These are phyloP conservation scores for Crocodylus rhombifer DNA, from an alignment of 2,797 vertebrate genomes.

Conservation along the genomic window DNA sequence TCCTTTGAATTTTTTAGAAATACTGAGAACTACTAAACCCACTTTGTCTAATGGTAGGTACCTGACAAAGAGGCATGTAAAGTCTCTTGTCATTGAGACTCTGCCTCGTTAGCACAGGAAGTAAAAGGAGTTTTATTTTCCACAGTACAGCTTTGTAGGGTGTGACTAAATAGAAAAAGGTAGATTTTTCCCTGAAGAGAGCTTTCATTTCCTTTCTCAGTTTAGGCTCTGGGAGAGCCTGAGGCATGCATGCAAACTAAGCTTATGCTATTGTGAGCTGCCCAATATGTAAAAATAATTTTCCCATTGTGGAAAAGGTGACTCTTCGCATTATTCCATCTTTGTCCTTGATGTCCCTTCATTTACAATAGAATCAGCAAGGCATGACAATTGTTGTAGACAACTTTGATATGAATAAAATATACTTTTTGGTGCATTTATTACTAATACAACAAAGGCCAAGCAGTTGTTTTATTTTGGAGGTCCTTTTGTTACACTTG, in stretches of 20 bases:
- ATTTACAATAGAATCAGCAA: fast-evolving
- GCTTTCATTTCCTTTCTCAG: background rate
- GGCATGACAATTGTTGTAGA: background rate
- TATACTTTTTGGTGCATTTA: background rate
- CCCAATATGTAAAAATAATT: background rate
- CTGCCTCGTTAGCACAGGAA: background rate
- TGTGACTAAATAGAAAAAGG: background rate
- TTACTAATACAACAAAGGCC: background rate
- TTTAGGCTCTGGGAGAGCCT: background rate
- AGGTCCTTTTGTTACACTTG: background rate
- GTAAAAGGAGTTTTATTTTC: background rate
- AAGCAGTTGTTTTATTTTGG: background rate
- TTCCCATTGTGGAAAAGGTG: background rate
- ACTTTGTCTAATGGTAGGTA: background rate
- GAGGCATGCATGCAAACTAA: background rate
- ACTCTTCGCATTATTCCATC: background rate
- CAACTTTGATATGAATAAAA: background rate
- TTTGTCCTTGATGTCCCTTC: fast-evolving
- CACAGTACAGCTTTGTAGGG: background rate
- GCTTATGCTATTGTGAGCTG: background rate
- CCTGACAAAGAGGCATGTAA: background rate
- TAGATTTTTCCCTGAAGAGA: background rate
- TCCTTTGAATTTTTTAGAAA: background rate
- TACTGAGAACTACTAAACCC: too few species aligned
- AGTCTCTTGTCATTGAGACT: background rate